These are phyloP conservation scores for Thomomys bottae DNA, from an alignment of 2,113 vertebrate species.

Conservation along the genomic window DNA sequence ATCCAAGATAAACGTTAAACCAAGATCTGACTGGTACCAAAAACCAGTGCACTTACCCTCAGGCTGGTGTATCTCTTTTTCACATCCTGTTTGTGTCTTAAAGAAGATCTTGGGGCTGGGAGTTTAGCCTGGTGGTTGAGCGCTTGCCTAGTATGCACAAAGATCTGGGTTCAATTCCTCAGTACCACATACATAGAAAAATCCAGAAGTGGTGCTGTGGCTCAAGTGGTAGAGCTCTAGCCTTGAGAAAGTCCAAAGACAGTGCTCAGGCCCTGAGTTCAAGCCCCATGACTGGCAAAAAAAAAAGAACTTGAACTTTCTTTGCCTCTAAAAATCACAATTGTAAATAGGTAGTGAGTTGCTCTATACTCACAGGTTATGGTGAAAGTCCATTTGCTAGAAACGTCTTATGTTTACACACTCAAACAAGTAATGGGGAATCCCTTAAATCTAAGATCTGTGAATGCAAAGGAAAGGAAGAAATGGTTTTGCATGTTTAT, in stretches of 20 bases:
- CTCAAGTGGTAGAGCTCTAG: too few relatives aligned
- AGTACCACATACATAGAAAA: too few relatives aligned
- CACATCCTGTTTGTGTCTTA: neutral
- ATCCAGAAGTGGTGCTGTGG: too few relatives aligned
- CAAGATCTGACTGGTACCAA: neutral
- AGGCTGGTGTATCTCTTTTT: neutral
- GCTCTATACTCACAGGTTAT: neutral
- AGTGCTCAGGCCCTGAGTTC: too few relatives aligned
- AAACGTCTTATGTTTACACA: neutral
- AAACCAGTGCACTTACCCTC: neutral
- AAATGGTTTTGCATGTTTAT: neutral
- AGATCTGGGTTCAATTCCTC: too few relatives aligned
- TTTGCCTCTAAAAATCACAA: neutral
- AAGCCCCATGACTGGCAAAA: too few relatives aligned
- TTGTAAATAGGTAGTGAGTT: neutral
- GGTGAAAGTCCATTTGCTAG: neutral
- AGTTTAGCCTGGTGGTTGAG: too few relatives aligned
- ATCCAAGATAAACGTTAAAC: neutral
- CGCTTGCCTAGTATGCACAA: too few relatives aligned
- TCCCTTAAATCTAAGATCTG: neutral
- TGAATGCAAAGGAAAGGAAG: constrained; percentile 19
- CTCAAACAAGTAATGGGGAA: neutral
- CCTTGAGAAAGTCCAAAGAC: too few relatives aligned
- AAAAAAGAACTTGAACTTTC: neutral
- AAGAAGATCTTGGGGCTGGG: too few relatives aligned